These are phyloP conservation scores for Diceros bicornis DNA, from an alignment of 2,797 vertebrate species.

Conservation along the genomic window DNA sequence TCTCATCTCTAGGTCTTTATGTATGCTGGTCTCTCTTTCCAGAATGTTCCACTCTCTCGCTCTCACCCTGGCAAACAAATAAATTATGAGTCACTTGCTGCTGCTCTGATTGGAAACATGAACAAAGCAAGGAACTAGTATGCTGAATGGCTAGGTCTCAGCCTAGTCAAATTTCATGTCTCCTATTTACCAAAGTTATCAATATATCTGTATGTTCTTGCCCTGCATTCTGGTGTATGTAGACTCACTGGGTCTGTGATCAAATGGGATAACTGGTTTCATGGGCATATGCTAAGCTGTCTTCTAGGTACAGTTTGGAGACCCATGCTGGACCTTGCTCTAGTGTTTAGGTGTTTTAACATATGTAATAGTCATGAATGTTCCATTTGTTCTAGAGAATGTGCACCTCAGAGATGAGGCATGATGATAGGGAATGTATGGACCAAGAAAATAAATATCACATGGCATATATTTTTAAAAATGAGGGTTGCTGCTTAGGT, in stretches of 20 bases:
- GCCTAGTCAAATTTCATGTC: neutral
- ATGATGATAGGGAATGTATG: neutral
- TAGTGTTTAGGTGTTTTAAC: neutral
- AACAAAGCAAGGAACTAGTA: neutral
- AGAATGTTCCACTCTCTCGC: neutral
- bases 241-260: neutral
- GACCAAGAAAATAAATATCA: conserved; percentile 67
- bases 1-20: neutral
- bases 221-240: neutral
- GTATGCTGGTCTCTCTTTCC: neutral
- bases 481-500: conserved; percentile 40
- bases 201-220: neutral
- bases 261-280: neutral
- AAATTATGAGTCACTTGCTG: neutral
- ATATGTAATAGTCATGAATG: neutral
- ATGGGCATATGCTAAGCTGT: neutral
- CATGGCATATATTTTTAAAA: conserved; percentile 63
- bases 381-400: conserved; percentile 57
- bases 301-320: conserved; percentile 37
- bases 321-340: neutral
- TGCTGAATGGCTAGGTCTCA: neutral
- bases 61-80: neutral
- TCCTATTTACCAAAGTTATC: neutral
- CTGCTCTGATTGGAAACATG: neutral
- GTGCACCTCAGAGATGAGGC: neutral